Base-by-base conservation (phyloP, 2,797 vertebrate species). In the Eleutherodactylus coqui region DNA sequence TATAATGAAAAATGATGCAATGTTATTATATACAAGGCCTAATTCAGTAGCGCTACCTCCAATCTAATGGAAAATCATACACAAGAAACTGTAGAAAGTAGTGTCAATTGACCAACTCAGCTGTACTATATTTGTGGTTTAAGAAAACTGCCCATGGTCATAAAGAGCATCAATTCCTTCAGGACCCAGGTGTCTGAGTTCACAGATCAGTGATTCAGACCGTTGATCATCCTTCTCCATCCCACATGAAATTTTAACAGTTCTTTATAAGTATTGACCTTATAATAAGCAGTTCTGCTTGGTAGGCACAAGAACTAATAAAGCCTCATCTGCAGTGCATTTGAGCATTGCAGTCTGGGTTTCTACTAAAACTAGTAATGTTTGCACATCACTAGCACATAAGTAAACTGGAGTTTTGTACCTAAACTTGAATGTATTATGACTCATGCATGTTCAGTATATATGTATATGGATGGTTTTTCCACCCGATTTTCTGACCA, bases 241-340 rank as follows among this genome's bases (percentile, higher is more conserved):
- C 38, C 24, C 76, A 55, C 84, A 79, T 43, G 76, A 85, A 64
- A 79, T 85, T 79, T 45, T 79, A 83, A 45, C 72, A 84, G 82
- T 72, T 47, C 81, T 83, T 83, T 75, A 49, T 62, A 84, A 75
- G 82, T 73, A 73, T 58, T 85, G 76, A 85, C 84, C 67, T 73
- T 79, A 85, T 79, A 79, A 73, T 85, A 79, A 58, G 49, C 75
- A 79, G 83, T 58, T 85, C 64, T 85, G 83, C 75, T 85, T 79
- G 84, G 64, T 36, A 73, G 76, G 47, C 77, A 58, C 49, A 51
- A 73, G 64, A 73, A 70, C 51, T 85, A 80, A 73, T 85, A 67
- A 80, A 72, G 64, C 77, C 64, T 79, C 24, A 13, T 85, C 84
- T 85, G 38, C 84, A 53, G 51, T 79, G 64, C 49, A 79, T 72